Percentiles rank a stretch among this genome's conserved stretches.
Evolutionary conservation across 1,140 invertebrate genomes (phyloP).

Genomic region (Aleiodes sp.): DNA sequence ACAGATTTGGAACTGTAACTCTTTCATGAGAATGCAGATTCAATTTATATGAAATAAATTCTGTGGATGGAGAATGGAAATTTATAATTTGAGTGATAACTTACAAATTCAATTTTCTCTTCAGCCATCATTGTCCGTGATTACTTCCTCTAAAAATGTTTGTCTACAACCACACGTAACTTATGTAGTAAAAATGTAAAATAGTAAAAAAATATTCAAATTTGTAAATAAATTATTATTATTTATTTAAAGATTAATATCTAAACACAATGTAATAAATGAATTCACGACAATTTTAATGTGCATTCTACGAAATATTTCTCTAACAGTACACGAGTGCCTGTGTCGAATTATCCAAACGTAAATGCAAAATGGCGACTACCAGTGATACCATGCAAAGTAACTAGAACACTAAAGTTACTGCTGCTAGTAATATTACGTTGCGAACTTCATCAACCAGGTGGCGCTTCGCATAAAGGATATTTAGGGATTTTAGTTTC

Average conservation of each 20-base stretch:
- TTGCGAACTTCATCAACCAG: too few species aligned
- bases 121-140: conserved; percentile 45
- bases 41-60: neutral
- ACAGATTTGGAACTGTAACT: too few species aligned
- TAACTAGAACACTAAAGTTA: too few species aligned
- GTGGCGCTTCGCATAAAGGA: too few species aligned
- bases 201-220: neutral
- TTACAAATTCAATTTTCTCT: conserved; percentile 54
- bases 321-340: too few species aligned
- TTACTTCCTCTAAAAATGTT: neutral
- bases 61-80: conserved; percentile 8
- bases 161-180: conserved; percentile 20
- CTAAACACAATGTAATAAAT: neutral
- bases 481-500: too few species aligned
- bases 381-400: too few species aligned
- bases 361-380: too few species aligned
- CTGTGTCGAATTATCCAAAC: too few species aligned
- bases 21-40: neutral
- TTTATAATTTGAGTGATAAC: conserved; percentile 22
- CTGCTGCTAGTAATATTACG: too few species aligned
- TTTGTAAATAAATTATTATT: neutral
- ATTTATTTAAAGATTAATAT: neutral
- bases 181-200: neutral
- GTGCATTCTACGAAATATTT: conserved; percentile 8
- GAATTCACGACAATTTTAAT: neutral